These are phyloP conservation scores for Tetramorium alpestre DNA, from an alignment of 1,140 invertebrate genomes.

Conservation along the genomic window DNA sequence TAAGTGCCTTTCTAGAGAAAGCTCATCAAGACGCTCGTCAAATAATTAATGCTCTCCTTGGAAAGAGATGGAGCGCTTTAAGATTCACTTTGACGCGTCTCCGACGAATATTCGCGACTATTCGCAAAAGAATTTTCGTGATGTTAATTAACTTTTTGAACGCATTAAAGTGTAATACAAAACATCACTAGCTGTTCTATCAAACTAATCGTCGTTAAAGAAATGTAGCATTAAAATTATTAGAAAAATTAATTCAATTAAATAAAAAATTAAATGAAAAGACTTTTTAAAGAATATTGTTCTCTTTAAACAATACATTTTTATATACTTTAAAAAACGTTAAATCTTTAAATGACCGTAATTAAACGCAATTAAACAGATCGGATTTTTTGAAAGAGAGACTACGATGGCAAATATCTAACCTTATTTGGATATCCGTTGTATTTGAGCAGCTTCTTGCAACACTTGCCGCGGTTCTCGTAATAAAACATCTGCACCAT, in stretches of 20 bases:
- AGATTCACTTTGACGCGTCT: slow-evolving; percentile 1
- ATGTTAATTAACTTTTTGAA: not conserved
- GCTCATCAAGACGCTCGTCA: slow-evolving; percentile 47
- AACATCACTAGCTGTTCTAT: not conserved
- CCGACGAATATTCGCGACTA: not conserved
- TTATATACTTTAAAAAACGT: not conserved
- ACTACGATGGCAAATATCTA: slow-evolving; percentile 64
- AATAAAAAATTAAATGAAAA: not conserved
- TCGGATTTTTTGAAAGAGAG: not conserved
- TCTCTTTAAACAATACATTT: not conserved
- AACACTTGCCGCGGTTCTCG: slow-evolving; percentile 90
- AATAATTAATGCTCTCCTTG: slow-evolving; percentile 51
- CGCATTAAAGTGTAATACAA: not conserved
- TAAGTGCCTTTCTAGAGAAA: slow-evolving; percentile 49
- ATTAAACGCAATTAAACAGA: not conserved
- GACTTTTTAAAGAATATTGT: not conserved
- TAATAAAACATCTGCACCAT: slow-evolving; percentile 91
- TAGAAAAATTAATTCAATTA: not conserved
- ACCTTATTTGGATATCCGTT: slow-evolving; percentile 91
- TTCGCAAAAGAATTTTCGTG: not conserved
- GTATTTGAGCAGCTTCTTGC: slow-evolving; percentile 90
- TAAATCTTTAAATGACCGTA: not conserved
- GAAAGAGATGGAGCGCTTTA: slow-evolving; percentile 5
- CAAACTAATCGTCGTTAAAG: not conserved
- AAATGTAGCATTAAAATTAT: not conserved